Evolutionary conservation across 2,888 invertebrate genomes (phyloP).

Genomic region (Strigamia maritima): DNA sequence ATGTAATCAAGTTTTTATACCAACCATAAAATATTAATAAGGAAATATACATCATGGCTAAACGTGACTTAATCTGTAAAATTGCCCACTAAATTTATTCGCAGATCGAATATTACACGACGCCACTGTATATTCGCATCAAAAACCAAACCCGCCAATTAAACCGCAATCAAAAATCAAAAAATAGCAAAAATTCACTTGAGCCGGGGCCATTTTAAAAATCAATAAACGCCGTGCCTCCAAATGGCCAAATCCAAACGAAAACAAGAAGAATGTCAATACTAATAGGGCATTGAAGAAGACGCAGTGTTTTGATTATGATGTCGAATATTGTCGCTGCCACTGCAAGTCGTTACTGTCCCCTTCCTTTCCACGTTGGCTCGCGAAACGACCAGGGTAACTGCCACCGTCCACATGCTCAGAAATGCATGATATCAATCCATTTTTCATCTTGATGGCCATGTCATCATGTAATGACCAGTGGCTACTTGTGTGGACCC

Average conservation of each 20-base stretch:
- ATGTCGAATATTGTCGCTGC: no score
- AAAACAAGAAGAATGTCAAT: not conserved
- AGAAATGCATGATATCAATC: constrained; percentile 10
- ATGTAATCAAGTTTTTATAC: constrained; percentile 10
- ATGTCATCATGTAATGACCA: constrained; percentile 10
- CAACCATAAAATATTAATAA: not conserved
- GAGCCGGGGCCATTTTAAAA: no score
- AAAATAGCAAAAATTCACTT: no score
- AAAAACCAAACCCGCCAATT: no score
- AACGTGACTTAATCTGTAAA: constrained; percentile 5
- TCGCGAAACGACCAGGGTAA: not conserved
- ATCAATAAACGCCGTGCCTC: no score
- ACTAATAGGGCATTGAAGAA: not conserved
- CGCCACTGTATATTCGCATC: no score
- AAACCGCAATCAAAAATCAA: no score
- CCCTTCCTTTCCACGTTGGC: not conserved
- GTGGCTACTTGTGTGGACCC: not conserved
- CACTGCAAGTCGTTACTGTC: not conserved
- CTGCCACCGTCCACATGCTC: constrained; percentile 10
- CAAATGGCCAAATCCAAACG: no score
- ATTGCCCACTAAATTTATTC: not conserved
- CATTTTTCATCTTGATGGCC: constrained; percentile 15
- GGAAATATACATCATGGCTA: not conserved
- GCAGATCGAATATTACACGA: not conserved
- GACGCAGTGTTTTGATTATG: not conserved